Base-by-base conservation (phyloP, 2,113 vertebrate species). In the Sapajus apella region DNA sequence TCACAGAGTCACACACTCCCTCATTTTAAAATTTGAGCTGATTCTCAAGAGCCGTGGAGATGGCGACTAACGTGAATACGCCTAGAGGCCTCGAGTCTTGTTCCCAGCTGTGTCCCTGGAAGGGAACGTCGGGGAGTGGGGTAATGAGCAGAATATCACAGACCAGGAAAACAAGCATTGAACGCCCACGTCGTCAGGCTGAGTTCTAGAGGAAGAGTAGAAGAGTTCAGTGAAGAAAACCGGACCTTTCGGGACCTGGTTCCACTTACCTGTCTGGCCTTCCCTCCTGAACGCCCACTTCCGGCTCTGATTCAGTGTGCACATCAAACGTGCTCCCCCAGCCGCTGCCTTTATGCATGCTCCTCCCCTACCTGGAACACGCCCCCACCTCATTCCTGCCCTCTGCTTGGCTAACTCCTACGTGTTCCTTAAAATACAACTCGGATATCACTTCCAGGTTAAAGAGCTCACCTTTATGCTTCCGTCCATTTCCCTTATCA, bases 51-150 rank as follows among this genome's bases (percentile, higher is more conserved):
- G 20, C 37, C 45, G 37, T 14, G 80, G 72, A 88, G 64, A 73
- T 50, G 52, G 37, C 23, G 70, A 23, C 47, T 52, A 84, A 40
- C 58, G 12, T 66, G 27, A 58, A 37, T 47, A 72, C 4, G 72
- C 18, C 75, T 45, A 47, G 66, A 79, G 70, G 43, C 5, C 73
- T 47, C 21, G 11, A 81, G 37, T 25, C 7, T 89, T 30, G 16
- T 47, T 73, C 43, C 47, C 37, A 64, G 58, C 14, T 79, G 12
- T 56, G 52, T 47, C 56, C 35, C 70, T 20, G 1, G 6, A 64
- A 84, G 27, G 61, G 12, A 56, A 35, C 0, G 7, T 4, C n/a
- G 1, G 75, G 14, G 37, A 52, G 21, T n/a, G 0, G 1, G 11
- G 56, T 91, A 77, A 80, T 13, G 25, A 72, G 76, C 43, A 86